Base-by-base conservation (phyloP, 2,113 vertebrate genomes). In the Coryphaenoides rupestris region DNA sequence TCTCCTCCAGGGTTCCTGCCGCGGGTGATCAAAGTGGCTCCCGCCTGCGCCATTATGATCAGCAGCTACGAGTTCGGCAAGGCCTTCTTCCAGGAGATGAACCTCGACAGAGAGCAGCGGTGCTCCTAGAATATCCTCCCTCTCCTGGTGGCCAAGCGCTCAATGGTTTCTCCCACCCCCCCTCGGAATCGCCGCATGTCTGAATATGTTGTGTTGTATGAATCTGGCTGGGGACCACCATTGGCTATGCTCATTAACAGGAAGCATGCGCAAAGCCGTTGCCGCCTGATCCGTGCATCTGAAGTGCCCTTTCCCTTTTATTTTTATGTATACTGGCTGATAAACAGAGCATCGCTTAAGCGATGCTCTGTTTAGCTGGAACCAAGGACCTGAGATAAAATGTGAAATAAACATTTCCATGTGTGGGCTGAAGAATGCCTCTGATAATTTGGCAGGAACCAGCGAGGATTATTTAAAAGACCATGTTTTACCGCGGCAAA, bases 41-140 rank as follows among this genome's bases (percentile, higher is more conserved):
- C 96, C 0, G 96, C 95, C 58, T 99, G 96, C 0, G 96, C 96
- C 54, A 92, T 99, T 68, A 99, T 98, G 95, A 96, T 99, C 83
- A 96, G 95, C 90, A 94, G 91, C 2, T 99, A 99, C 0, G 95
- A 99, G 64, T 96, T 98, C 0, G 93, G 95, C 63, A 99, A 98
- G 81, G 78, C 84, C 47, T 99, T 98, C 79, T 99, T 98, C 87
- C 93, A 93, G 81, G 88, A 92, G 77, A 86, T 89, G 70, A 98
- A 98, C 88, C 87, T 81, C 50, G 92, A 95, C 56, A 76, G 62
- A 26, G 71, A 75, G 57, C 60, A 55, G 4, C 70, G 67, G 17
- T 55, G 24, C 0, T 58, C 63, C 24, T 88, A 75, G 86, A 55
- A 4, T 45, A 33, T 1, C 4, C 5, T n/a, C n/a, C 4, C 26